Evolutionary conservation across 37 sponge, comb jelly and placozoan genomes (phyloP).

Genomic region (Chondrilla cf. caribensis): DNA sequence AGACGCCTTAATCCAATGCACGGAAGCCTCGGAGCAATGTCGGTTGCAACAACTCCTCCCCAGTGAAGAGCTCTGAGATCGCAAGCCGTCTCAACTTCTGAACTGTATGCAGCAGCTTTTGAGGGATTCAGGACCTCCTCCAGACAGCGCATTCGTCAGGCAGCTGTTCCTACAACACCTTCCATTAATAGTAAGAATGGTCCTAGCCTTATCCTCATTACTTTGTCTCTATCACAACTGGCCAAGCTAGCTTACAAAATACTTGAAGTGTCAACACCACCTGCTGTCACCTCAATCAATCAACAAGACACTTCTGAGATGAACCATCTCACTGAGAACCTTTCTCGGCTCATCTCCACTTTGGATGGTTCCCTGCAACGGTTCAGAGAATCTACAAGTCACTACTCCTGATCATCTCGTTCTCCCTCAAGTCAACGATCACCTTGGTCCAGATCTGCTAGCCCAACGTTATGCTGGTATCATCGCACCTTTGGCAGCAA

Average conservation of each 20-base stretch:
- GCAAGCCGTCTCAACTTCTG: conserved; percentile 37
- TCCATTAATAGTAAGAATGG: conserved; percentile 44
- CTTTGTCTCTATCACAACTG: conserved; percentile 18
- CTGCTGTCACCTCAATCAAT: neutral
- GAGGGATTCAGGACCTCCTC: neutral
- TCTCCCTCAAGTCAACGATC: no score
- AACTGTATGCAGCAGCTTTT: conserved; percentile 29
- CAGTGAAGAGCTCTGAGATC: conserved; percentile 29
- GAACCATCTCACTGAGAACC: no score
- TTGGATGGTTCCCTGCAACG: no score
- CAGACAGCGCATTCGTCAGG: no score
- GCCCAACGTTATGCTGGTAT: no score
- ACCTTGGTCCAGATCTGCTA: no score
- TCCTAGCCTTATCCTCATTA: conserved; percentile 29
- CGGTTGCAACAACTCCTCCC: conserved; percentile 21
- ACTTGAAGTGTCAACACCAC: conserved; percentile 36
- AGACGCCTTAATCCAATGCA: conserved; percentile 22
- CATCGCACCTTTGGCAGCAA: no score
- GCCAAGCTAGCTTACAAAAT: conserved; percentile 48
- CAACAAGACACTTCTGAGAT: no score
- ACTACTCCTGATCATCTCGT: no score
- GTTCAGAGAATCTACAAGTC: no score
- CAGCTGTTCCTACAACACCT: conserved; percentile 44
- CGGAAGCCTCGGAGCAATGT: conserved; percentile 30
- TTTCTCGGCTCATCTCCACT: no score